A percentile compares a stretch with the other conserved stretches of the same genome.
Conservation (phyloP, 2,888 invertebrate genomes). For the Gymnosoma rotundatum region DNA sequence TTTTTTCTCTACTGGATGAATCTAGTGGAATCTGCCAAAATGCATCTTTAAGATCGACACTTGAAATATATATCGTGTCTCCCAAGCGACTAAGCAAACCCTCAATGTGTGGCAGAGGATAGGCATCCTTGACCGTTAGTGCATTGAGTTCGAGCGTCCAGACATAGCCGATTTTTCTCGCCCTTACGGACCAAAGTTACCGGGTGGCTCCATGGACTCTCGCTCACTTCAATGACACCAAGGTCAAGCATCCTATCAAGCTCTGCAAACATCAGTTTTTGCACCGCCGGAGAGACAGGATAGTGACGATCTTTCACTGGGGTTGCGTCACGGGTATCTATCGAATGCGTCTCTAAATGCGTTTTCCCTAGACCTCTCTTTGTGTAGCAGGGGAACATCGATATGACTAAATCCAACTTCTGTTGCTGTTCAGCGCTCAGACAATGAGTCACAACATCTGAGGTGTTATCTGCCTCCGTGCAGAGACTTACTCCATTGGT, state of each 20-base stretch:
- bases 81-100: too few species aligned
- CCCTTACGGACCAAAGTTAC: constrained; percentile 2
- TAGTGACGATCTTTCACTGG: background rate
- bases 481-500: background rate
- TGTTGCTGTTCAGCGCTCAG: background rate
- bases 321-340: background rate
- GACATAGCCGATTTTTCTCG: background rate
- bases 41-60: constrained; percentile 9
- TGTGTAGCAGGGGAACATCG: background rate
- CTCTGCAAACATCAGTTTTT: background rate
- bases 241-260: too few species aligned
- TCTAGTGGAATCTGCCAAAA: constrained; percentile 25
- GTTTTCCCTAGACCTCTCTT: background rate
- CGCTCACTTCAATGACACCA: too few species aligned
- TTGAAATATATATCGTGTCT: background rate
- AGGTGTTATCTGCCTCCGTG: background rate
- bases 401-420: background rate
- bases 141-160: constrained; percentile 12
- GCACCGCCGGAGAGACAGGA: background rate
- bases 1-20: constrained; percentile 11
- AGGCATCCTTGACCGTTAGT: background rate
- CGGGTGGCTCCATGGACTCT: background rate
- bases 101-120: too few species aligned
- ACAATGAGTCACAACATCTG: background rate
- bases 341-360: background rate